Conservation (phyloP, 1,140 invertebrate species). For the Drosophila athabasca region DNA sequence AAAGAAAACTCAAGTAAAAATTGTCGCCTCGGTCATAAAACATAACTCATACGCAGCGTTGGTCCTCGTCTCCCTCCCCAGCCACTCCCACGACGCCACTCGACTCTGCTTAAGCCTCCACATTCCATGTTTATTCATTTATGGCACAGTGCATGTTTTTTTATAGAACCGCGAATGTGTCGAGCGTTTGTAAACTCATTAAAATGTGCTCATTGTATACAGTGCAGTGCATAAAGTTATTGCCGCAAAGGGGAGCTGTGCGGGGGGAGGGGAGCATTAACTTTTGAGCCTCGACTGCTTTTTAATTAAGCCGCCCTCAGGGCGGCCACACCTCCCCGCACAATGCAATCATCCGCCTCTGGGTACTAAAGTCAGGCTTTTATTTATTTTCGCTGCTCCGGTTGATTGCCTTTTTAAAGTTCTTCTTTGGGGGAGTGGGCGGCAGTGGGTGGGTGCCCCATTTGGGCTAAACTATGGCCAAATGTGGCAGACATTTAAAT, state of each 20-base stretch:
- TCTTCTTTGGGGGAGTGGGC: slow-evolving; percentile 1
- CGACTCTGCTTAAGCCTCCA: slow-evolving; percentile 36
- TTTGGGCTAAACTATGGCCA: slow-evolving; percentile 48
- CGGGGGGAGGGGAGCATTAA: slow-evolving; percentile 5
- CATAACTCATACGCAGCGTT: slow-evolving; percentile 68
- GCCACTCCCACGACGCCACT: slow-evolving; percentile 34
- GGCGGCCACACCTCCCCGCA: slow-evolving; percentile 6
- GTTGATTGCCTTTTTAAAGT: slow-evolving; percentile 66
- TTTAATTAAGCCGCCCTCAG: slow-evolving; percentile 47
- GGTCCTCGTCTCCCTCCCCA: background rate
- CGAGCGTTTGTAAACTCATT: slow-evolving; percentile 81
- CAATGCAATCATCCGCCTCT: slow-evolving; percentile 44
- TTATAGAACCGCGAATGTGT: slow-evolving; percentile 73
- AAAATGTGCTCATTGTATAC: slow-evolving; percentile 63
- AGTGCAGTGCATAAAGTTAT: slow-evolving; percentile 68
- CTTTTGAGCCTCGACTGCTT: slow-evolving; percentile 41
- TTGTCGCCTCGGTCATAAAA: slow-evolving; percentile 45
- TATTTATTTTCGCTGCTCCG: slow-evolving; percentile 53
- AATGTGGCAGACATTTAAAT: slow-evolving; percentile 74
- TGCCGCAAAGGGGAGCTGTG: slow-evolving; percentile 17
- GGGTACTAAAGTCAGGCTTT: slow-evolving; percentile 28
- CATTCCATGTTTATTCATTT: slow-evolving; percentile 39
- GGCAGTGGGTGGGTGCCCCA: background rate
- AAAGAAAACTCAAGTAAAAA: slow-evolving; percentile 34
- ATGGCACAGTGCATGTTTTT: slow-evolving; percentile 42